phyloP scores from a whole-genome alignment of 2,113 vertebrate species.

The Acinonyx jubatus region DNA sequence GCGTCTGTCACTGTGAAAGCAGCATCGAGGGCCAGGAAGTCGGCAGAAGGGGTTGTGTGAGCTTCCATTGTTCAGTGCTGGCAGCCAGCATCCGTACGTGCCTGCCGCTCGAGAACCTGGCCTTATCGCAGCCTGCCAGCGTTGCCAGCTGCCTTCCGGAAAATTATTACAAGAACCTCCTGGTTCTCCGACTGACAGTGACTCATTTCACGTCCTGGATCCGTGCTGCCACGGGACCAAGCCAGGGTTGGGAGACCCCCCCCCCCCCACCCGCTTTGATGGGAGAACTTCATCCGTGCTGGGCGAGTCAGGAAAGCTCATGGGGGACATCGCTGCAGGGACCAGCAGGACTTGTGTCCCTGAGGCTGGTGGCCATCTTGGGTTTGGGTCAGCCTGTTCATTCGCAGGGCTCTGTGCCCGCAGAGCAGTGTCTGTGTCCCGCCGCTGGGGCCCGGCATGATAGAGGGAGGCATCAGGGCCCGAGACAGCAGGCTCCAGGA shows the following conservation, averaged over 20 bases:
- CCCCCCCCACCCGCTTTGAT: rapidly evolving
- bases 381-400: neutral
- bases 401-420: neutral
- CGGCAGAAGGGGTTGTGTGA: neutral
- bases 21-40: rapidly evolving
- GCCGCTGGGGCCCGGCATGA: too few relatives aligned
- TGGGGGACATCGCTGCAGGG: neutral
- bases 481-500: neutral
- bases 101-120: rapidly evolving
- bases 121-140: neutral
- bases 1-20: rapidly evolving
- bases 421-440: neutral
- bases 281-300: rapidly evolving
- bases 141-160: neutral
- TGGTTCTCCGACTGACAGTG: neutral
- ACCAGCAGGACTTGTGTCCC: neutral
- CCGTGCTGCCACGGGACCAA: neutral
- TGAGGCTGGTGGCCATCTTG: neutral
- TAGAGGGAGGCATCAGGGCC: neutral
- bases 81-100: rapidly evolving
- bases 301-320: rapidly evolving
- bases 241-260: too few relatives aligned
- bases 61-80: neutral
- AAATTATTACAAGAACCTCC: neutral
- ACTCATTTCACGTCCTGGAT: neutral